Percentiles rank a stretch among this genome's conserved stretches.
Evolutionary conservation across 2,113 vertebrate species (phyloP).

Genomic region (Sakesphorus luctuosus): DNA sequence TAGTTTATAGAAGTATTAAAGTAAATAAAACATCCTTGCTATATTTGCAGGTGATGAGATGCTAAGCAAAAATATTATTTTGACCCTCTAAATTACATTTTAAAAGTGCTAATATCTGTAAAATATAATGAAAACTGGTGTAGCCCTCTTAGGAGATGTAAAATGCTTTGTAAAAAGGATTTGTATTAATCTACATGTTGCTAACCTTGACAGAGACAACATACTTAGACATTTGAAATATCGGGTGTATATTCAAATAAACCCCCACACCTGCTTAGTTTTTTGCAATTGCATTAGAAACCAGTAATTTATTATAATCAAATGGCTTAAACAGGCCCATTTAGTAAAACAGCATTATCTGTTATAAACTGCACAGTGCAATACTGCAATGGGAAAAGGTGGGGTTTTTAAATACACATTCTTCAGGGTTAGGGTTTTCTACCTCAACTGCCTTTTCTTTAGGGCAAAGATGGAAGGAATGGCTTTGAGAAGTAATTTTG

Average conservation of each 20-base stretch:
- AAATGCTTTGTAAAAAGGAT: slow-evolving; percentile 63
- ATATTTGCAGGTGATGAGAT: slow-evolving; percentile 72
- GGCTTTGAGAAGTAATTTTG: slow-evolving; percentile 32
- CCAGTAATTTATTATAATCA: neutral
- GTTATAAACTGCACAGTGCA: slow-evolving; percentile 70
- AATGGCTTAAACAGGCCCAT: neutral
- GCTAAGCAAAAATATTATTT: slow-evolving; percentile 78
- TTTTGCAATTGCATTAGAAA: slow-evolving; percentile 23
- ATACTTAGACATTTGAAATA: neutral
- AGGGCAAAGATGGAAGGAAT: neutral
- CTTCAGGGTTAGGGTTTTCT: slow-evolving; percentile 31
- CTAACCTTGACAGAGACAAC: slow-evolving; percentile 59
- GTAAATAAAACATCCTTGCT: slow-evolving; percentile 78
- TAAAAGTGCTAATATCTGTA: slow-evolving; percentile 75
- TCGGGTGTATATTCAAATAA: neutral
- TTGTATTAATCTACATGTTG: slow-evolving; percentile 36
- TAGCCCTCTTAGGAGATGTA: slow-evolving; percentile 68
- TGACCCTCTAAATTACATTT: slow-evolving; percentile 73
- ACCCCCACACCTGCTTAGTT: neutral
- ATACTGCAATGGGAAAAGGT: slow-evolving; percentile 49
- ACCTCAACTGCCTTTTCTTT: neutral
- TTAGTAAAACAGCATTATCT: slow-evolving; percentile 13
- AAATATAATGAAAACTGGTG: slow-evolving; percentile 65
- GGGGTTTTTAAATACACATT: slow-evolving; percentile 32
- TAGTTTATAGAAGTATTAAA: slow-evolving; percentile 80